Evolutionary conservation across 1,140 invertebrate species (phyloP), one percentile per base, ranked within the genome.

Genomic region (Episyrphus balteatus): DNA sequence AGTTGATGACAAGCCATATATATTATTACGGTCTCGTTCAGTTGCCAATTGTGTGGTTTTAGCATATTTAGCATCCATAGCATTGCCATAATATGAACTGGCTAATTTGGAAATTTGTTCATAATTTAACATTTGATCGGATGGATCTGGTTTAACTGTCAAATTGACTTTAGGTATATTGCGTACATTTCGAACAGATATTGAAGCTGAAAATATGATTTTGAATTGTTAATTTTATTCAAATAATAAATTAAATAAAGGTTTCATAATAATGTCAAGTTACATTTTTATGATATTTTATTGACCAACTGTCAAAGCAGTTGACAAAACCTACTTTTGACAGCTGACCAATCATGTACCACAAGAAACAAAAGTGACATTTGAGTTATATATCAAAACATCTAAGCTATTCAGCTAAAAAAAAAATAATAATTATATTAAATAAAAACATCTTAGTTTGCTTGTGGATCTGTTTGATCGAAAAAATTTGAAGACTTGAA

Each of bases 131-230:
- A 62, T 59, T 2, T 45, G 37, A 53, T 68, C 64, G 14, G 60
- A 59, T 5, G 63, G 61, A 49, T 67, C 65, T 40, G 65, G 64
- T 40, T 64, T 67, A 18, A 67, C 62, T 9, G 62, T 67, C 6
- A 68, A 53, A 48, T 63, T 66, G 12, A 55, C 56, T 51, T 62
- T 61, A 37, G 64, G 65, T 50, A 68, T 54, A 47, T 64, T 68
- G 46, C 56, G 58, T 7, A 68, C 65, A 52, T 67, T 68, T 34
- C 58, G 62, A 38, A 68, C 64, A 15, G 65, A 68, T 43, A 68
- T 67, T 18, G 65, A 68, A 41, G 65, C 65, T 68, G 53, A 11
- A 63, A 57, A 26, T 12, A 21, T 5, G 15, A 42, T 50, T 10
- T 13, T 13, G 43, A 46, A 47, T 54, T 34, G 17, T 10, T 14